Conservation (phyloP, 2,113 vertebrate genomes). For the Diphyllodes magnificus region DNA sequence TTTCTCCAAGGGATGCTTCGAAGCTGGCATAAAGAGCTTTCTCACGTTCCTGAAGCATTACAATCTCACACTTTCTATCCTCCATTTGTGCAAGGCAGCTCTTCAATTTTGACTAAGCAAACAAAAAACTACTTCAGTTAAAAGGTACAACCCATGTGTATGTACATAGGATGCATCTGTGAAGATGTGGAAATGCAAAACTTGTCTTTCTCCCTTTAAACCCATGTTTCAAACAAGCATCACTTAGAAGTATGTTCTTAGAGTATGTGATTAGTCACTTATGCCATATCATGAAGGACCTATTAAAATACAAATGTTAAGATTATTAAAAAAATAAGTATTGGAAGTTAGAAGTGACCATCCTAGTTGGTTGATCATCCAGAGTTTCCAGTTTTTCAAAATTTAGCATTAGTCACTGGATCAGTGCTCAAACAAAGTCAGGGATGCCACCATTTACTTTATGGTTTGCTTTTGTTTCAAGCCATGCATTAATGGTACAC, state of each 20-base stretch:
- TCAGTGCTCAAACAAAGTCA: background rate
- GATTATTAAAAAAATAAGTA: background rate
- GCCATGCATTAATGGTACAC: background rate
- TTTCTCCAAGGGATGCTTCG: slow-evolving; percentile 79
- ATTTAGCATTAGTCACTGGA: background rate
- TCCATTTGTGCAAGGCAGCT: slow-evolving; percentile 77
- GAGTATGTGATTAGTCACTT: background rate
- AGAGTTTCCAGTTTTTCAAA: background rate
- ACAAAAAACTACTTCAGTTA: background rate
- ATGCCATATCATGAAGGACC: background rate
- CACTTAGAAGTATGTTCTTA: background rate
- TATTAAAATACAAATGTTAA: background rate
- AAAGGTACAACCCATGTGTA: background rate
- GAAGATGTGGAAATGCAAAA: background rate
- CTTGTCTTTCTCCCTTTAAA: background rate
- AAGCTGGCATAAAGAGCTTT: slow-evolving; percentile 76
- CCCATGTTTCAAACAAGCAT: background rate
- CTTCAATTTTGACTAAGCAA: slow-evolving; percentile 65
- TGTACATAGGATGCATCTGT: background rate
- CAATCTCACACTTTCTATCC: slow-evolving; percentile 73
- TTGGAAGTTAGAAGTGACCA: background rate
- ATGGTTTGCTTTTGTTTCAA: background rate
- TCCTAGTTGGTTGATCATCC: background rate
- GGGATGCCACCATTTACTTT: background rate
- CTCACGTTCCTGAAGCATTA: slow-evolving; percentile 78